phyloP scores from a whole-genome alignment of 2,113 vertebrate species.

The Seriola rivoliana region DNA sequence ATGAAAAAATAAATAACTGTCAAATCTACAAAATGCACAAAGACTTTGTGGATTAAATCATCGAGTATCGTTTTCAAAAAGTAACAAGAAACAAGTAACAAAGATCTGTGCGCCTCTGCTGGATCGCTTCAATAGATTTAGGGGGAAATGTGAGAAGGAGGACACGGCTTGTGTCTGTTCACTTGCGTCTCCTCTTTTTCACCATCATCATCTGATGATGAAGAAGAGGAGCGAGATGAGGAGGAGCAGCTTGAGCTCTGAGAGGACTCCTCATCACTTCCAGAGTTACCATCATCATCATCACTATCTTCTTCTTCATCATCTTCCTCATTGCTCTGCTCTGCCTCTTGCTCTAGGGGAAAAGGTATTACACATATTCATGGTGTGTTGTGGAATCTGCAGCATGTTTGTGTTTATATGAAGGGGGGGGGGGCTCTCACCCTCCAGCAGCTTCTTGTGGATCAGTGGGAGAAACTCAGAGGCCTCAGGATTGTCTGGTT shows the following conservation, averaged over 20 bases:
- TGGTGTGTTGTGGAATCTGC: not conserved
- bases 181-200: slow-evolving; percentile 15
- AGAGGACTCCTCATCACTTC: slow-evolving; percentile 67
- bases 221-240: slow-evolving; percentile 53
- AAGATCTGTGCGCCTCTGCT: not conserved
- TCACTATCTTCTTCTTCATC: slow-evolving; percentile 50
- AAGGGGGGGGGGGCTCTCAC: slow-evolving; percentile 65
- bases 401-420: not conserved
- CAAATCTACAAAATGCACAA: too few species aligned
- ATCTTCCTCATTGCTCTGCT: slow-evolving; percentile 58
- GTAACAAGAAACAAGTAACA: not conserved
- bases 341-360: slow-evolving; percentile 48
- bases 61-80: not conserved
- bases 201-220: slow-evolving; percentile 43
- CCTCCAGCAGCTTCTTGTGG: slow-evolving; percentile 83
- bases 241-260: slow-evolving; percentile 56
- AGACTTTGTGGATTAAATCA: not conserved
- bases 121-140: not conserved
- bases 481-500: slow-evolving; percentile 87
- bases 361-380: not conserved
- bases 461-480: slow-evolving; percentile 87
- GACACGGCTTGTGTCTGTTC: slow-evolving; percentile 41
- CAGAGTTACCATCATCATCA: slow-evolving; percentile 40
- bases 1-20: not conserved
- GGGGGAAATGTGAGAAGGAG: not conserved